Evolutionary conservation across 2,888 invertebrate genomes (phyloP).

Genomic region (Spilarctia lutea): DNA sequence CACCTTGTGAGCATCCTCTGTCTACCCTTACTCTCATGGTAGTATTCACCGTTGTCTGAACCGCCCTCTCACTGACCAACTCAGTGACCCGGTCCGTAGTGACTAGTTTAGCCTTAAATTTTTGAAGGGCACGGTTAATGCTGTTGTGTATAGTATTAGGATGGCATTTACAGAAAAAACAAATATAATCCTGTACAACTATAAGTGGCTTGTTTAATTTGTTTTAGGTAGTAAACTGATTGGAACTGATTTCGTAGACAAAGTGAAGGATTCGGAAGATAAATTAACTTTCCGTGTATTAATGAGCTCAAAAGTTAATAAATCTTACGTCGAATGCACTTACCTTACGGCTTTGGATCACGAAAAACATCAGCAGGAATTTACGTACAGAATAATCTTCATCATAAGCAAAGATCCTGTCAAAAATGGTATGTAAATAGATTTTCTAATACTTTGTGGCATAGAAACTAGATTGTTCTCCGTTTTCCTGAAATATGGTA

Average conservation of each 20-base stretch:
- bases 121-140: too few species aligned
- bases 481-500: neutral
- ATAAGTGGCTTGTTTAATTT: neutral
- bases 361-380: neutral
- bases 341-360: neutral
- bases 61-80: too few species aligned
- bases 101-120: too few species aligned
- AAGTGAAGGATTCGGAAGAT: neutral
- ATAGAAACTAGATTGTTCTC: neutral
- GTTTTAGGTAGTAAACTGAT: neutral
- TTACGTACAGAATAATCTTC: constrained; percentile 4
- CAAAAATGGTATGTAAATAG: neutral
- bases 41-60: too few species aligned
- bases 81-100: too few species aligned
- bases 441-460: neutral
- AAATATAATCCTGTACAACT: neutral
- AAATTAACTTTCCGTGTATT: constrained; percentile 1
- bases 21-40: too few species aligned
- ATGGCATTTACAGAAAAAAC: too few species aligned
- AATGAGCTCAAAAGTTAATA: neutral
- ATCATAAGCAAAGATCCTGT: neutral
- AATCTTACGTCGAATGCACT: constrained; percentile 7
- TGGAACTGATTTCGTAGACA: neutral
- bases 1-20: too few species aligned
- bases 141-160: too few species aligned